Conservation (phyloP, 2,888 invertebrate genomes). For the Amaurobius ferox region DNA sequence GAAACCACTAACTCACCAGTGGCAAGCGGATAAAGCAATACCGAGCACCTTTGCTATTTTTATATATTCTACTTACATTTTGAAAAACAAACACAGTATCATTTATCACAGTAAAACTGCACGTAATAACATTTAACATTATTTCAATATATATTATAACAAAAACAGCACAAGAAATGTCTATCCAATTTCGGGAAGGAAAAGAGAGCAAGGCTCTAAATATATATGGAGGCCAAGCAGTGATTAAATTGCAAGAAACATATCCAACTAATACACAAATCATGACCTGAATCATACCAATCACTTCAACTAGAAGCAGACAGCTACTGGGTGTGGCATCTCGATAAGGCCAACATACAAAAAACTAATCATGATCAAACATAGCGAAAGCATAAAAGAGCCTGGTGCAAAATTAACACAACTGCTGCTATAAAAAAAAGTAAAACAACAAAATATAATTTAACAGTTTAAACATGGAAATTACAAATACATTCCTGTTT, state of each 20-base stretch:
- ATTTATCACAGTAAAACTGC: constrained; percentile 5
- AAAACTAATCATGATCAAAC: constrained; percentile 58
- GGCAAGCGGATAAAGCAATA: too few species aligned
- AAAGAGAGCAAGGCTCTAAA: constrained; percentile 55
- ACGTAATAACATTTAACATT: not conserved
- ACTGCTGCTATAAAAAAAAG: constrained; percentile 63
- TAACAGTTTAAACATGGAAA: constrained; percentile 48
- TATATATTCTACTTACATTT: too few species aligned
- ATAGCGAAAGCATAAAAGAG: constrained; percentile 70
- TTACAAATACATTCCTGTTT: constrained; percentile 44
- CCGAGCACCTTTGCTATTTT: too few species aligned
- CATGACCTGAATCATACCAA: constrained; percentile 53
- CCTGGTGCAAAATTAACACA: constrained; percentile 71
- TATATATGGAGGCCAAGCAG: constrained; percentile 53
- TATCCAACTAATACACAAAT: constrained; percentile 67
- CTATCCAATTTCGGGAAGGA: constrained; percentile 35
- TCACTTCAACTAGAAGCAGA: constrained; percentile 69
- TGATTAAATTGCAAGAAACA: constrained; percentile 57
- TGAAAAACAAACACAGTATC: not conserved
- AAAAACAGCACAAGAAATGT: constrained; percentile 70
- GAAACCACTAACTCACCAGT: too few species aligned
- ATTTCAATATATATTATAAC: not conserved
- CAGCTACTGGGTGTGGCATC: constrained; percentile 65
- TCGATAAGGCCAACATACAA: constrained; percentile 62
- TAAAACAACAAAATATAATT: constrained; percentile 47